Evolutionary conservation across 2,888 invertebrate genomes (phyloP), one percentile per base, ranked within the genome.

Genomic region (Drosophila demipolita): DNA sequence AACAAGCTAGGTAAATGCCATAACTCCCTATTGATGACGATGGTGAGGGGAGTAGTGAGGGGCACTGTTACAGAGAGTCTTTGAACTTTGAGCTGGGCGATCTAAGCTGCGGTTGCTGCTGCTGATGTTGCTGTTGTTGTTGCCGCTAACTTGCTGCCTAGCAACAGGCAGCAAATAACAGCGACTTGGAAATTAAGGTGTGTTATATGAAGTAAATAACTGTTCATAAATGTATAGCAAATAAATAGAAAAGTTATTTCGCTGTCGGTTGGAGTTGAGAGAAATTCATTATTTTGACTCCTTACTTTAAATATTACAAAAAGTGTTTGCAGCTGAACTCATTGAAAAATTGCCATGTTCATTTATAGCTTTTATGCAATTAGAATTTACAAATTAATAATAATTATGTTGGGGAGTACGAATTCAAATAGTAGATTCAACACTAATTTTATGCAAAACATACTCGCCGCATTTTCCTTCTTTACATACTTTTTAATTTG

Each of bases 61-160:
- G 65, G 2, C 23, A 36, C 35, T 2, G 15, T 42, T 23, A 8
- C 17, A 38, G 23, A 23, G 52, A 15, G 82, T 71, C 82, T 80
- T 72, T 80, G 80, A 80, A 80, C 80, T 78, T 75, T 80, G 52
- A 61, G 70, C 78, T 20, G 45, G 23, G 11, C 58, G 62, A 60
- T 75, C 61, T 66, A 15, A 70, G 65, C 62, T 57, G 42, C 23
- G 23, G 15, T 45, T 45, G 1, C 23, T 45, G 23, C 20, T 52
- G 66, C 35, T 45, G 36, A 9, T 53, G 20, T 3, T 12, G 53
- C 4, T 52, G n/a, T 23, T 53, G 35, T 7, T 12, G 33, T 17
- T 53, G 17, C 11, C 23, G 17, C 29, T 29, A 68, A 50, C 54
- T 69, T 59, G 52, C 35, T 32, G 26, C 69, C 60, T 75, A 54